Percentiles rank a stretch among this genome's conserved stretches.
Conservation (phyloP, 2,113 vertebrate species). For the Tauraco erythrolophus region DNA sequence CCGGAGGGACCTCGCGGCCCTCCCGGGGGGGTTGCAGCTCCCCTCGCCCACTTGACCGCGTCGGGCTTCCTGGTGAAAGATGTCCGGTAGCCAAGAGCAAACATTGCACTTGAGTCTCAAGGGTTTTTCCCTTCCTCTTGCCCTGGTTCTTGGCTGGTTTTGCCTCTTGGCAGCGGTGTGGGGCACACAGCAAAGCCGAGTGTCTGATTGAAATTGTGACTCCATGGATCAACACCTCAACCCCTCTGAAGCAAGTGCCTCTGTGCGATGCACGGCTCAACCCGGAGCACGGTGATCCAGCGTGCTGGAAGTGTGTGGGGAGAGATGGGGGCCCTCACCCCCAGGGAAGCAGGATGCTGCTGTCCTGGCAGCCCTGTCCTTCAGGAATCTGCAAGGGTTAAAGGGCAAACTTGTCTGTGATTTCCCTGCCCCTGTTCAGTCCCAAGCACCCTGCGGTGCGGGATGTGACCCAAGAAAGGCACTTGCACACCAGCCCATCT, state of each 20-base stretch:
- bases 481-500: fast-evolving
- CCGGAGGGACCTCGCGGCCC: not conserved
- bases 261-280: fast-evolving
- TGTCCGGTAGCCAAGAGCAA: constrained; percentile 24
- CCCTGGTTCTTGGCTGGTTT: fast-evolving
- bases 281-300: fast-evolving
- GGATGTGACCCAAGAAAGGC: not conserved
- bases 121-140: constrained; percentile 14
- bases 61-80: not conserved
- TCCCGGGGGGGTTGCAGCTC: not conserved
- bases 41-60: constrained; percentile 16
- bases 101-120: not conserved
- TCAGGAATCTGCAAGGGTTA: fast-evolving
- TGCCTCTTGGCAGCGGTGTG: not conserved
- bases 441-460: fast-evolving
- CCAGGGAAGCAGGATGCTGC: fast-evolving
- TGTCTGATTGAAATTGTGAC: not conserved
- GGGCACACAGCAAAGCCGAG: fast-evolving
- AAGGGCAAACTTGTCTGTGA: fast-evolving
- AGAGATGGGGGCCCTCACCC: not conserved
- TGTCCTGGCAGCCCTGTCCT: not conserved
- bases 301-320: fast-evolving
- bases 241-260: not conserved
- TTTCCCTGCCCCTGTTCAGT: not conserved
- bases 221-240: fast-evolving